Evolutionary conservation across 2,113 vertebrate species (phyloP).

Genomic region (Nothoprocta pentlandii): DNA sequence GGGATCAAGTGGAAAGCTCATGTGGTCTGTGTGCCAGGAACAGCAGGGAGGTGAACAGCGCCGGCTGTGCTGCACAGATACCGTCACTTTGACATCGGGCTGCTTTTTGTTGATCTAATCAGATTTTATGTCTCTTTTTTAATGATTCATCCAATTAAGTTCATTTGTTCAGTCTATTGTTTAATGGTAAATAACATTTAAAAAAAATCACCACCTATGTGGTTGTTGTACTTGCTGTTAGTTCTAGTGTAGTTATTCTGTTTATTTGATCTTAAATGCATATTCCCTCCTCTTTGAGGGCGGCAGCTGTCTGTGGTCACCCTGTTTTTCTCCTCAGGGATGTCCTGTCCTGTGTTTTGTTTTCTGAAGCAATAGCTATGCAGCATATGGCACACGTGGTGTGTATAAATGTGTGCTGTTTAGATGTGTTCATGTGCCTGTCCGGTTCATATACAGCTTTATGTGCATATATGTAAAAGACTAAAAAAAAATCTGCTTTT

Average conservation of each 20-base stretch:
- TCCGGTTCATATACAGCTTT: not conserved
- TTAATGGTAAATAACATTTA: not conserved
- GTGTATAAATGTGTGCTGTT: no score
- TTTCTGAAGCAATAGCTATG: no score
- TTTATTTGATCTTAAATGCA: not conserved
- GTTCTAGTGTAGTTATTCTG: not conserved
- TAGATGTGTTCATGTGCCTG: not conserved
- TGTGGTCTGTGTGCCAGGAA: not conserved
- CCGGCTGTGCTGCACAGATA: conserved; percentile 6
- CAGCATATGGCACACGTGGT: accelerated
- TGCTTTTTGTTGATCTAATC: conserved; percentile 49
- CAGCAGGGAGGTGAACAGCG: conserved; percentile 39
- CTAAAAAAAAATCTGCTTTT: not conserved
- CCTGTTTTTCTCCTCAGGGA: accelerated
- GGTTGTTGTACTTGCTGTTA: not conserved
- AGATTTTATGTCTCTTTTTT: conserved; percentile 64
- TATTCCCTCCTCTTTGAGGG: not conserved
- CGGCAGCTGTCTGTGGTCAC: accelerated
- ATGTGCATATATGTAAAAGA: not conserved
- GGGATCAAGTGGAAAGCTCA: not conserved
- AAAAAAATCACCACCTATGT: not conserved
- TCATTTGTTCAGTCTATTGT: not conserved
- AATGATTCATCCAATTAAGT: conserved; percentile 22
- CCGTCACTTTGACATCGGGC: conserved; percentile 58
- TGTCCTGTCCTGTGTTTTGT: no score